Evolutionary conservation across 2,888 invertebrate genomes (phyloP).

Genomic region (Gonocerus acuteangulatus): DNA sequence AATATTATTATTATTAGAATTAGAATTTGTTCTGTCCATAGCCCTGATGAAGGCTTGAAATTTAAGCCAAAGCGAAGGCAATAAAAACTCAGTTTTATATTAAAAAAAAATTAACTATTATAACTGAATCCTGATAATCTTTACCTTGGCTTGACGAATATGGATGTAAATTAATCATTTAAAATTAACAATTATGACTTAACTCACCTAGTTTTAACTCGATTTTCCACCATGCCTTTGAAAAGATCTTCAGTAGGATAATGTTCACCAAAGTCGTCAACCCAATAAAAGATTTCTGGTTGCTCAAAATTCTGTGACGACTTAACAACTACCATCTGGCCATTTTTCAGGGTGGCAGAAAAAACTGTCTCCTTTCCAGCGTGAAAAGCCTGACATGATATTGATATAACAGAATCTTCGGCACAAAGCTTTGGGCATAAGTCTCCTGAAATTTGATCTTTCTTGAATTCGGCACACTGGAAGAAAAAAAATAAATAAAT

Average conservation of each 20-base stretch:
- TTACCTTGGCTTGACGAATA: too few species aligned
- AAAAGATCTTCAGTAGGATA: slow-evolving; percentile 36
- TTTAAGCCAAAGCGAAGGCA: too few species aligned
- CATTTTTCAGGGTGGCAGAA: slow-evolving; percentile 51
- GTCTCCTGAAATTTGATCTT: slow-evolving; percentile 24
- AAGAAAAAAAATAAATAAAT: slow-evolving; percentile 23
- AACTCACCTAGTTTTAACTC: slow-evolving; percentile 37
- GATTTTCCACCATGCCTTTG: slow-evolving; percentile 29
- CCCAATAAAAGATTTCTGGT: slow-evolving; percentile 31
- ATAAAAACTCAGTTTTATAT: too few species aligned
- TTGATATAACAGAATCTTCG: slow-evolving; percentile 48
- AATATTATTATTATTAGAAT: too few species aligned
- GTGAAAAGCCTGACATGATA: slow-evolving; percentile 55
- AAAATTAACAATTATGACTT: too few species aligned
- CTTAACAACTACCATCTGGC: slow-evolving; percentile 53
- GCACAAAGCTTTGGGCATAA: slow-evolving; percentile 47
- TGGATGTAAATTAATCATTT: too few species aligned
- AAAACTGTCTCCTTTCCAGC: slow-evolving; percentile 56
- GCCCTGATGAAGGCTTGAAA: too few species aligned
- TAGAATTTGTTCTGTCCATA: too few species aligned
- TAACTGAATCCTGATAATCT: too few species aligned
- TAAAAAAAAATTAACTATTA: too few species aligned
- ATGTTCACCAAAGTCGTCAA: slow-evolving; percentile 33
- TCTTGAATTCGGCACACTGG: slow-evolving; percentile 31
- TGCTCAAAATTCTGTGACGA: slow-evolving; percentile 41